A percentile compares a stretch with the other conserved stretches of the same genome.
These are phyloP conservation scores for Homarus gammarus DNA, from an alignment of 2,888 invertebrate species.

Conservation along the genomic window DNA sequence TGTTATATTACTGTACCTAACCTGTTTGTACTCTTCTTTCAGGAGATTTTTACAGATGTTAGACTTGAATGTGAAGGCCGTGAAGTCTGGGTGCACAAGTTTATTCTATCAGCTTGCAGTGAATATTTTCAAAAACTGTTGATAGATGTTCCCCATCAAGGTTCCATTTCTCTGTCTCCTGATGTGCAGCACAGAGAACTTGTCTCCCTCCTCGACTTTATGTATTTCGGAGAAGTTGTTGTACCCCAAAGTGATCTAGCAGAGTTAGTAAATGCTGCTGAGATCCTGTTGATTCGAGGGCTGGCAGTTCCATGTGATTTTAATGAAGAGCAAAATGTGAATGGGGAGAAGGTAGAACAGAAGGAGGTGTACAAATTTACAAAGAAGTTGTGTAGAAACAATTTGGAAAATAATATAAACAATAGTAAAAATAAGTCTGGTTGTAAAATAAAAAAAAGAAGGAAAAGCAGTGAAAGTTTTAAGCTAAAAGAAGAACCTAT, in stretches of 20 bases:
- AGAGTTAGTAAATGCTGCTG: conserved; percentile 56
- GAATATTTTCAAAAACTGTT: conserved; percentile 61
- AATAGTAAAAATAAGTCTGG: conserved; percentile 6
- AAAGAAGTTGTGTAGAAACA: not conserved
- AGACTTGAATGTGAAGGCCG: conserved; percentile 59
- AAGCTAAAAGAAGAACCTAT: conserved; percentile 42
- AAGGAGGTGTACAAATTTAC: conserved; percentile 27
- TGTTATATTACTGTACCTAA: no score
- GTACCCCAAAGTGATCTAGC: conserved; percentile 59
- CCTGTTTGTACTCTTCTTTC: conserved; percentile 17
- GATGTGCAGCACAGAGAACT: conserved; percentile 57
- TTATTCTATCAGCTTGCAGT: conserved; percentile 66
- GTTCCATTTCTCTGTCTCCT: conserved; percentile 46
- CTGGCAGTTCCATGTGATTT: conserved; percentile 64
- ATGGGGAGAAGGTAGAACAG: conserved; percentile 18
- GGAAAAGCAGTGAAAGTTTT: conserved; percentile 19
- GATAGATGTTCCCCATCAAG: conserved; percentile 53
- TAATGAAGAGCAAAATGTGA: conserved; percentile 41
- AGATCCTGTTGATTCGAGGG: conserved; percentile 63
- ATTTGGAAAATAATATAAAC: not conserved
- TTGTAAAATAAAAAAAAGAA: conserved; percentile 4
- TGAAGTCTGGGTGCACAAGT: conserved; percentile 66
- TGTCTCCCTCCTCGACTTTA: conserved; percentile 64
- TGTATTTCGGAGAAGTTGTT: conserved; percentile 63
- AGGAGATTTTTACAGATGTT: conserved; percentile 68